Evolutionary conservation across 2,113 vertebrate species (phyloP).

Genomic region (Emydocephalus ijimae): DNA sequence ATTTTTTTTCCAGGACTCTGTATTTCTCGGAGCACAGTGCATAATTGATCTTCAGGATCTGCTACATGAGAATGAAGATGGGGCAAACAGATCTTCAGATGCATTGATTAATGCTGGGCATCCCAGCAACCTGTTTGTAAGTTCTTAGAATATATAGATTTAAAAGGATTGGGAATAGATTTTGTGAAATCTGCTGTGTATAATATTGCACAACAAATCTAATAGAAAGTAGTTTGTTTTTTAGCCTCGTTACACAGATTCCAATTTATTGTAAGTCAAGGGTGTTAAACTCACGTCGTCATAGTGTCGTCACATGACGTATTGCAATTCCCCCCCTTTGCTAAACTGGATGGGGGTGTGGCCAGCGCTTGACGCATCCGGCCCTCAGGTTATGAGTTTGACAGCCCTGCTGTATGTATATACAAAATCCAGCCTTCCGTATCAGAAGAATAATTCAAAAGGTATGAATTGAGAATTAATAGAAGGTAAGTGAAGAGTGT

Average conservation of each 20-base stretch:
- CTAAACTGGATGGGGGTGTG: too few species aligned
- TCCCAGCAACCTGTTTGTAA: constrained; percentile 83
- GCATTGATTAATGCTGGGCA: constrained; percentile 59
- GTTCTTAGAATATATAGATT: constrained; percentile 50
- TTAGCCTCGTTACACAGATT: neutral
- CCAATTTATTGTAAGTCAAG: neutral
- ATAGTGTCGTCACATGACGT: too few species aligned
- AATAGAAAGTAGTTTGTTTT: neutral
- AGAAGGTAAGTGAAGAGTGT: neutral
- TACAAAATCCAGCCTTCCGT: neutral
- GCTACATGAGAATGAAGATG: constrained; percentile 69
- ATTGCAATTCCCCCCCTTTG: too few species aligned
- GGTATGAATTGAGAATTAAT: neutral
- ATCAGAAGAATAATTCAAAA: neutral
- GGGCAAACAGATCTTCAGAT: constrained; percentile 50
- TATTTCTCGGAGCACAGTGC: constrained; percentile 74
- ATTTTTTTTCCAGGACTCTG: constrained; percentile 72
- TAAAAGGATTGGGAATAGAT: neutral
- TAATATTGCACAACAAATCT: neutral
- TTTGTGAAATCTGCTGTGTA: neutral
- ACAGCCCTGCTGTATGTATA: neutral
- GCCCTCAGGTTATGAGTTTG: too few species aligned
- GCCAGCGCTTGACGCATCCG: too few species aligned
- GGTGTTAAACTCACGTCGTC: too few species aligned
- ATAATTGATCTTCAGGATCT: constrained; percentile 76